Evolutionary conservation across 2,797 vertebrate species (phyloP).

Genomic region (Danio choprae): DNA sequence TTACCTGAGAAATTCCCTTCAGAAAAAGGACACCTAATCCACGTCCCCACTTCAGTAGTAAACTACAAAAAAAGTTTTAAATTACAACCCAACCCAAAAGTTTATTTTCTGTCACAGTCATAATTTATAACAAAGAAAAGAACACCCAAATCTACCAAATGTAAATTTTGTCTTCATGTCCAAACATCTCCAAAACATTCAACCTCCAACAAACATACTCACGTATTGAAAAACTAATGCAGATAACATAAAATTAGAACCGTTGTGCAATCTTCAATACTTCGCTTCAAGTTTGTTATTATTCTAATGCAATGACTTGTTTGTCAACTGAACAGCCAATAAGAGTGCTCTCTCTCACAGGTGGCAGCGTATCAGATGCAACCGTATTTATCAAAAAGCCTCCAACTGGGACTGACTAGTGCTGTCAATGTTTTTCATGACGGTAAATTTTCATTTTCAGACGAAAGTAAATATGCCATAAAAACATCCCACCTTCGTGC

Average conservation of each 20-base stretch:
- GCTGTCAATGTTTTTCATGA: neutral
- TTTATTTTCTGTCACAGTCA: neutral
- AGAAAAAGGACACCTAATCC: constrained; percentile 56
- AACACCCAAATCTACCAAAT: neutral
- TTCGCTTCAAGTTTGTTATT: no score
- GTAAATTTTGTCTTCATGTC: neutral
- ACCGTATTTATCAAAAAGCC: no score
- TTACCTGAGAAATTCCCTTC: constrained; percentile 53
- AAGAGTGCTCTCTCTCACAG: no score
- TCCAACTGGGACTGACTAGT: no score
- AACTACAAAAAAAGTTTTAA: constrained; percentile 24
- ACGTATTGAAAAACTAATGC: no score
- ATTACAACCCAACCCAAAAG: neutral
- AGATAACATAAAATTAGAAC: no score
- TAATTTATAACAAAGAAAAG: neutral
- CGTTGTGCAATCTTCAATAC: no score
- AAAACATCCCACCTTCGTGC: constrained; percentile 54
- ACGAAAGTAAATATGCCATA: neutral
- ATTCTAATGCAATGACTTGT: no score
- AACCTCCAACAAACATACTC: no score
- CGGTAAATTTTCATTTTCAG: neutral
- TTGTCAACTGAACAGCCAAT: no score
- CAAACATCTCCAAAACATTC: neutral
- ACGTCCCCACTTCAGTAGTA: constrained; percentile 47
- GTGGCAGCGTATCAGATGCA: no score